phyloP scores from a whole-genome alignment of 2,797 vertebrate species.

The Megalops cyprinoides region DNA sequence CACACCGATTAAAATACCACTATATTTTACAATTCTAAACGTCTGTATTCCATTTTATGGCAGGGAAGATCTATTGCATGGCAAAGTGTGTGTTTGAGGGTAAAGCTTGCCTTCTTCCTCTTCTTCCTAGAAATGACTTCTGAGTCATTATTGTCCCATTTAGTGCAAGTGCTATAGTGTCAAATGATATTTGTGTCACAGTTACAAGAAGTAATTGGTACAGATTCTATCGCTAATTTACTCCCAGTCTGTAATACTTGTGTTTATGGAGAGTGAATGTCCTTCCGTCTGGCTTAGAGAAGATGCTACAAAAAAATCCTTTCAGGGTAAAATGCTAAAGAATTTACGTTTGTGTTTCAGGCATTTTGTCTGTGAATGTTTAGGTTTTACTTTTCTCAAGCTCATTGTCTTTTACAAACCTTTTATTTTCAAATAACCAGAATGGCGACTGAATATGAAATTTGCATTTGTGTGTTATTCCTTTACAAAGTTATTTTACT shows the following conservation, averaged over 20 bases:
- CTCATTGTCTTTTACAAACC: not conserved
- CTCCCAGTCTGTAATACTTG: not conserved
- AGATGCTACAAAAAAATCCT: too few species aligned
- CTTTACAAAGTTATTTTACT: not conserved
- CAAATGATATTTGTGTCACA: slow-evolving; percentile 16
- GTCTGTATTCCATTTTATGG: not conserved
- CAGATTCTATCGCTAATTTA: not conserved
- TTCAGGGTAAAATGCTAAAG: too few species aligned
- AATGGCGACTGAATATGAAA: not conserved
- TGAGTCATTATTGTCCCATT: slow-evolving; percentile 21
- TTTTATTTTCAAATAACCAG: not conserved
- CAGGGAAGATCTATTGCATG: too few species aligned
- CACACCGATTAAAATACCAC: slow-evolving; percentile 20
- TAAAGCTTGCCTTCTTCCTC: not conserved
- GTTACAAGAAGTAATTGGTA: slow-evolving; percentile 28
- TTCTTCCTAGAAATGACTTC: slow-evolving; percentile 5
- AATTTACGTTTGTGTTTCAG: too few species aligned
- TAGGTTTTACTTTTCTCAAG: not conserved
- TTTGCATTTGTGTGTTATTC: not conserved
- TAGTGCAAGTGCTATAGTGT: not conserved
- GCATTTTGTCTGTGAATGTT: too few species aligned
- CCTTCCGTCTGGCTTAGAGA: not conserved
- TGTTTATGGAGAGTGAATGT: not conserved
- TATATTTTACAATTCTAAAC: too few species aligned
- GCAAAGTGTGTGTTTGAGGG: not conserved